Base-by-base conservation (phyloP, 1,140 invertebrate species). In the Lepidotrigona ventralis region DNA sequence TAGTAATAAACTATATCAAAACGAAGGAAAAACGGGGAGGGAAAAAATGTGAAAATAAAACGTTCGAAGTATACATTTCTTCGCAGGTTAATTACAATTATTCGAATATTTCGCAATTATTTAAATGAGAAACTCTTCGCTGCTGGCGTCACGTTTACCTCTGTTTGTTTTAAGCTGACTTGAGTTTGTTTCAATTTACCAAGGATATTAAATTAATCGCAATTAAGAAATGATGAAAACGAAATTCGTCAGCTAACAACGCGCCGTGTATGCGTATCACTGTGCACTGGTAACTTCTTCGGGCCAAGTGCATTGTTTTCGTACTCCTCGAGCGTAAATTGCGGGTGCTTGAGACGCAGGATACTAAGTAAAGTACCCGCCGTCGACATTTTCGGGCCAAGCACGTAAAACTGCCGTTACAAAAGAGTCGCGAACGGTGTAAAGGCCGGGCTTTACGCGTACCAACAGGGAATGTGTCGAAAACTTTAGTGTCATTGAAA, bases 401-500 rank as follows among this genome's bases (percentile, higher is more conserved):
- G 66, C 72, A 81, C 83, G 76, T 85, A 85, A 88, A 85, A 56
- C 81, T 82, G 39, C 64, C 39, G 71, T 73, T 74, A 73, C 80
- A 88, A 88, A 88, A 88, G 80, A 85, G 79, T 85, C 68, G 85
- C 8, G 58, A 70, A 39, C 33, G 29, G 79, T 72, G 71, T 86
- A 83, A 87, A 87, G 73, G 76, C 76, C 76, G 23, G 26, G 53
- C 11, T 81, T 66, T 76, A 69, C 17, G 69, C 39, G 46, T 53
- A 46, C 33, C 33, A 39, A 33, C 66, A 23, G 51, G 66, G 51
- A 72, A 11, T 54, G n/a, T 64, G 33, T 39, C 29, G 17, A 23
- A 68, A 79, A 83, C 58, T 87, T 83, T 83, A 79, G 14, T 56
- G 66, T 77, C 53, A 70, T 83, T 83, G 74, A 86, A 83, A 86